Conservation (phyloP, 2,888 invertebrate genomes). For the Netelia fuscicornis region DNA sequence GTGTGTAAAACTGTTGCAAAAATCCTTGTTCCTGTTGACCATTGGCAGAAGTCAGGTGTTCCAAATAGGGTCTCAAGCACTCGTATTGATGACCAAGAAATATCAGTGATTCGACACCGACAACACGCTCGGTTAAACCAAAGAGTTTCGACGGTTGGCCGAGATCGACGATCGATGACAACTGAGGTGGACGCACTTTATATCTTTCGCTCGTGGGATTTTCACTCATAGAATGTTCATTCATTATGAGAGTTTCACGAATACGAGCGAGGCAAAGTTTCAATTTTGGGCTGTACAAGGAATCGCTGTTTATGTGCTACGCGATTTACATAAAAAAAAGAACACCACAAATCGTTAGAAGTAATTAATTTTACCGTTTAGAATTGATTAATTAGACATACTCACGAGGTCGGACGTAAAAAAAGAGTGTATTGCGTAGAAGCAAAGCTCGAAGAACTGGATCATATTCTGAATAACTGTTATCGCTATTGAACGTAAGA, state of each 20-base stretch:
- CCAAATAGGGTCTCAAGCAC: slow-evolving; percentile 93
- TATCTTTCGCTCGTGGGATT: slow-evolving; percentile 82
- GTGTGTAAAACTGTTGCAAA: slow-evolving; percentile 90
- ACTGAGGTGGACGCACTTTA: slow-evolving; percentile 86
- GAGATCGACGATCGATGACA: slow-evolving; percentile 89
- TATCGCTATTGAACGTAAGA: slow-evolving; percentile 95
- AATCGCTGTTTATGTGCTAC: slow-evolving; percentile 85
- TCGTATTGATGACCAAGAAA: slow-evolving; percentile 96
- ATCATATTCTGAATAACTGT: slow-evolving; percentile 96
- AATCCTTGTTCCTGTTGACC: slow-evolving; percentile 88
- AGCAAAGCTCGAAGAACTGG: slow-evolving; percentile 97
- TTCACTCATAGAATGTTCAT: slow-evolving; percentile 79
- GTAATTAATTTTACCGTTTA: neutral
- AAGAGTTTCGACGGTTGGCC: slow-evolving; percentile 90
- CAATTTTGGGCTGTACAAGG: slow-evolving; percentile 89
- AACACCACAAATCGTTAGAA: slow-evolving; percentile 14
- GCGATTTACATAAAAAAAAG: slow-evolving; percentile 60
- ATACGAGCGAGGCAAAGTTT: slow-evolving; percentile 92
- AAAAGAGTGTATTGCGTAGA: slow-evolving; percentile 94
- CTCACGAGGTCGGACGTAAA: slow-evolving; percentile 92
- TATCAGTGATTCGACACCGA: slow-evolving; percentile 96
- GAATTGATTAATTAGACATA: slow-evolving; percentile 63
- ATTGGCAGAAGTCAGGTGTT: slow-evolving; percentile 89
- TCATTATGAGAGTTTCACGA: slow-evolving; percentile 89
- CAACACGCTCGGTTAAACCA: slow-evolving; percentile 94